A percentile compares a stretch with the other conserved stretches of the same genome.
Conservation (phyloP, 2,113 vertebrate species). For the Gavialis gangeticus region DNA sequence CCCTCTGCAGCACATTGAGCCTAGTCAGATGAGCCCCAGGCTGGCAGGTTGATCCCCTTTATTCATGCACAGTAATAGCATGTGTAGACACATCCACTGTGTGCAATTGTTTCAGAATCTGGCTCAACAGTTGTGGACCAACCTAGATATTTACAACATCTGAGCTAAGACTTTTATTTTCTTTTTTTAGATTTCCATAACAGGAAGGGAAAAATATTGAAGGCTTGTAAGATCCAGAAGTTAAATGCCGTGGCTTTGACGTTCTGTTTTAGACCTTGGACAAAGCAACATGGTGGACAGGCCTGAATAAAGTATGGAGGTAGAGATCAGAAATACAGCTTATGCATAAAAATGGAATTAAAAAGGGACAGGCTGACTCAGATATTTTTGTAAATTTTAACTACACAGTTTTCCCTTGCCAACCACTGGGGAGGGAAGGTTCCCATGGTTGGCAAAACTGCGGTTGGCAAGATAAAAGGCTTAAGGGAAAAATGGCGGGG, state of each 20-base stretch:
- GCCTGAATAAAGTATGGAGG: not conserved
- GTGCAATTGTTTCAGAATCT: not conserved
- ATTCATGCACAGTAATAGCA: no score
- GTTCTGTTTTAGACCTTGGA: not conserved
- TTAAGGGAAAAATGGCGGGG: no score
- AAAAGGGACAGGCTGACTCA: not conserved
- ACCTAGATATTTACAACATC: not conserved
- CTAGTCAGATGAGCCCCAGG: no score
- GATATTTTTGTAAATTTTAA: not conserved
- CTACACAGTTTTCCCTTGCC: no score
- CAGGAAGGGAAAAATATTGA: not conserved
- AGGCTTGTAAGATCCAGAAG: not conserved
- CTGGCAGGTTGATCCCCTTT: no score
- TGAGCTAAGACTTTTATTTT: not conserved
- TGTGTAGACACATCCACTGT: not conserved
- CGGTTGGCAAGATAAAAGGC: not conserved
- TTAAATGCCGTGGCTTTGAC: not conserved
- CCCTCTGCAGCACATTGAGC: no score
- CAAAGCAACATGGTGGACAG: not conserved
- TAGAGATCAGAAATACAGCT: not conserved
- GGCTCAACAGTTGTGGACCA: fast-evolving
- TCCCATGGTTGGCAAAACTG: not conserved
- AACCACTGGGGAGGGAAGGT: no score
- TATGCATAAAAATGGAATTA: not conserved
- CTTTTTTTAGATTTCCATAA: not conserved